phyloP scores from a whole-genome alignment of 2,797 vertebrate genomes.

The Phataginus tetradactyla region DNA sequence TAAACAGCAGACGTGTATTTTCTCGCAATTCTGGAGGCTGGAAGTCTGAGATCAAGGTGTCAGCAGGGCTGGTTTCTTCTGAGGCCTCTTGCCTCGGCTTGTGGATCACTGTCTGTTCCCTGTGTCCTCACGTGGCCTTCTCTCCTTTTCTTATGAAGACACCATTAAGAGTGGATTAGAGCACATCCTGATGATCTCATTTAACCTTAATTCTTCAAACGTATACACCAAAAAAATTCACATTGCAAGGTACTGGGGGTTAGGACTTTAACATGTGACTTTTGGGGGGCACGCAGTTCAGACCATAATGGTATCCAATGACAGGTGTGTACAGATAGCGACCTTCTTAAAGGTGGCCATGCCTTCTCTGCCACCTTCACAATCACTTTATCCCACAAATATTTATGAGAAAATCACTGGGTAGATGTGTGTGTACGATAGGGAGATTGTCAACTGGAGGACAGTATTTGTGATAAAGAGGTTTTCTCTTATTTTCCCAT shows the following conservation, averaged over 20 bases:
- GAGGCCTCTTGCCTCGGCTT: neutral
- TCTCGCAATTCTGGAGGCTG: neutral
- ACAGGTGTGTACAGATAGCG: neutral
- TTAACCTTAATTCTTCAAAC: constrained; percentile 6
- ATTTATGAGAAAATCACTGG: neutral
- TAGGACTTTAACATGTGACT: neutral
- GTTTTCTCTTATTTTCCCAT: neutral
- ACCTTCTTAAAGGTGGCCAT: neutral
- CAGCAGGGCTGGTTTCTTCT: neutral
- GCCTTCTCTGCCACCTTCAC: neutral
- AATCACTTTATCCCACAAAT: neutral
- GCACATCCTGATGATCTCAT: neutral
- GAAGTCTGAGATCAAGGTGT: neutral
- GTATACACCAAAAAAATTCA: neutral
- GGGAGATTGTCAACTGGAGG: neutral
- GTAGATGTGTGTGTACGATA: neutral
- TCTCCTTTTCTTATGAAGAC: neutral
- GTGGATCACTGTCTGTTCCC: neutral
- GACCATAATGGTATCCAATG: neutral
- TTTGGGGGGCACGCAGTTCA: neutral
- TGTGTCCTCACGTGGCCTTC: neutral
- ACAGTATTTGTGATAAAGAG: neutral
- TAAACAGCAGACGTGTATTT: neutral
- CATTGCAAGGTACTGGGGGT: neutral
- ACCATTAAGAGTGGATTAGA: neutral